A percentile compares a stretch with the other conserved stretches of the same genome.
Conservation (phyloP, 2,888 invertebrate species). For the Drosophila austrosaltans region DNA sequence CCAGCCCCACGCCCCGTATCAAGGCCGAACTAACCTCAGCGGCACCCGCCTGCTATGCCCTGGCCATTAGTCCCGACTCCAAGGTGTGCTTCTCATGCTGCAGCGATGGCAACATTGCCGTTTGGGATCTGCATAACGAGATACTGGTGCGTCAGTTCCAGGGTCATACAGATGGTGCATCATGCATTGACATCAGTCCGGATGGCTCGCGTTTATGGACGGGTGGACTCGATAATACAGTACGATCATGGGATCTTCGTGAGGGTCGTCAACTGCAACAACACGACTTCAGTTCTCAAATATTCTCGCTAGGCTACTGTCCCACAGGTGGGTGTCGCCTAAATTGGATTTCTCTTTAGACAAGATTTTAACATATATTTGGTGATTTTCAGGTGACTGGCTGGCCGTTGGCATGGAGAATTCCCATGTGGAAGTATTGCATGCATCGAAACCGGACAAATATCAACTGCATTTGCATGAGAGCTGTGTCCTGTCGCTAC, state of each 20-base stretch:
- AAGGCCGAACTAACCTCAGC: conserved; percentile 95
- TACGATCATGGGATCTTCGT: conserved; percentile 97
- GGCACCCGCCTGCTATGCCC: conserved; percentile 98
- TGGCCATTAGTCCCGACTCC: conserved; percentile 98
- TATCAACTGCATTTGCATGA: conserved; percentile 98
- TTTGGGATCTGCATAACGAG: conserved; percentile 97
- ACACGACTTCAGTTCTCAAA: conserved; percentile 96
- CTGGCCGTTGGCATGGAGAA: conserved; percentile 99
- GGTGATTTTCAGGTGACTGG: conserved; percentile 90
- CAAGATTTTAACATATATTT: neutral
- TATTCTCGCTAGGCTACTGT: conserved; percentile 94
- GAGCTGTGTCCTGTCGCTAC: conserved; percentile 96
- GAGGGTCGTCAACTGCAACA: conserved; percentile 97
- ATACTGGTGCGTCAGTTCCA: conserved; percentile 95
- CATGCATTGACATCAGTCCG: conserved; percentile 97
- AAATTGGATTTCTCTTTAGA: neutral
- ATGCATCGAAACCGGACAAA: conserved; percentile 95
- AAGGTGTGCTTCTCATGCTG: conserved; percentile 99
- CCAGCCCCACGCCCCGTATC: conserved; percentile 94
- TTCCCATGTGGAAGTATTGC: conserved; percentile 97
- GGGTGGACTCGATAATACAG: conserved; percentile 98
- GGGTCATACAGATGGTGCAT: conserved; percentile 99
- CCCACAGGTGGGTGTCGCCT: conserved; percentile 87
- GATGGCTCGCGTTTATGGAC: conserved; percentile 96
- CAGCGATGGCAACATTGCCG: conserved; percentile 98